phyloP scores from a whole-genome alignment of 2,113 vertebrate genomes.

The Micronycteris hirsuta region DNA sequence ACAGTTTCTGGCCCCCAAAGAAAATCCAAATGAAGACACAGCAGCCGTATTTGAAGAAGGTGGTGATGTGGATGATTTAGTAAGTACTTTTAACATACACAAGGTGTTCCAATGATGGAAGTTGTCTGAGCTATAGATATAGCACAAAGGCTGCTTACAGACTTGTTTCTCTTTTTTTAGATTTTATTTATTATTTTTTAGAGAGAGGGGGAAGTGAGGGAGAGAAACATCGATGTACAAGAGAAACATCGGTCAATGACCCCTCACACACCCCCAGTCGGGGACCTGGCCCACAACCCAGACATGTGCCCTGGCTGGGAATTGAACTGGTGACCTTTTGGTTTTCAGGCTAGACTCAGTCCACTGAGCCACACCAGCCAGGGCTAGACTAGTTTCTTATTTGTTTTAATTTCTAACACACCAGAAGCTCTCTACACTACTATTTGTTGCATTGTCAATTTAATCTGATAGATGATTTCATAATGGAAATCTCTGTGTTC shows the following conservation, averaged over 20 bases:
- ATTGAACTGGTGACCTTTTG: too few species aligned
- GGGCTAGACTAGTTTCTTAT: neutral
- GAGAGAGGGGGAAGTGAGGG: too few species aligned
- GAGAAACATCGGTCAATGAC: too few species aligned
- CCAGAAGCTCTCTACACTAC: neutral
- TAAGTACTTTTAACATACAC: slow-evolving; percentile 71
- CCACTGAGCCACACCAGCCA: too few species aligned
- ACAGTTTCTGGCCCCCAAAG: slow-evolving; percentile 88
- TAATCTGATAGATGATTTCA: slow-evolving; percentile 61
- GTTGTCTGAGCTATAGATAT: neutral
- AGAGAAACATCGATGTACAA: too few species aligned
- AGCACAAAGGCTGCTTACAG: neutral
- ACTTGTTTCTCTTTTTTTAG: too few species aligned
- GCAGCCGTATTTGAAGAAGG: slow-evolving; percentile 79
- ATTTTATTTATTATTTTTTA: too few species aligned
- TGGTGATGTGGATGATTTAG: slow-evolving; percentile 95
- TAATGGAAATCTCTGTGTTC: slow-evolving; percentile 41
- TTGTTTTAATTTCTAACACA: slow-evolving; percentile 27
- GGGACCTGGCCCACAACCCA: too few species aligned
- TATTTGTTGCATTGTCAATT: slow-evolving; percentile 50
- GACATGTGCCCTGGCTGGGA: too few species aligned
- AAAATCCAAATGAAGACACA: slow-evolving; percentile 76
- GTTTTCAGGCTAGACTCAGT: too few species aligned
- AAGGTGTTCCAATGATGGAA: neutral
- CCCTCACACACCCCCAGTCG: too few species aligned